phyloP scores from a whole-genome alignment of 2,888 invertebrate genomes.

The Orthosia gothica region DNA sequence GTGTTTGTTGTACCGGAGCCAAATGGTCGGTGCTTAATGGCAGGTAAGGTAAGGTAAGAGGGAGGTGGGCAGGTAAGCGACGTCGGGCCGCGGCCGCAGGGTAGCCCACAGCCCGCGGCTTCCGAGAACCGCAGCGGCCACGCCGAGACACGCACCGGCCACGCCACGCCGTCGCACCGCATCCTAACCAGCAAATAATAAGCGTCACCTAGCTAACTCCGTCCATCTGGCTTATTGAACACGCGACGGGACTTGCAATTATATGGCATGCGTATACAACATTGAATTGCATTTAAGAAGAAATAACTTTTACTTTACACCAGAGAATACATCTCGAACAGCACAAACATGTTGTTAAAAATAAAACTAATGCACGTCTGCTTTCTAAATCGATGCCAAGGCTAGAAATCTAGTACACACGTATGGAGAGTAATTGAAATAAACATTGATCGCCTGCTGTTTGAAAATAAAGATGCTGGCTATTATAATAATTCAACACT shows the following conservation, averaged over 20 bases:
- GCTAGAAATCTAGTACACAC: constrained; percentile 32
- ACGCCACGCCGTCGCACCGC: constrained; percentile 29
- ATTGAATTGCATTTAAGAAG: too few relatives aligned
- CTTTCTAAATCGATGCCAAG: constrained; percentile 57
- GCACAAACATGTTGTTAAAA: constrained; percentile 27
- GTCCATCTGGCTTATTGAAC: constrained; percentile 57
- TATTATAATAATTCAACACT: constrained; percentile 19
- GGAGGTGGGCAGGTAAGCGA: constrained; percentile 66
- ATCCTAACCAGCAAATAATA: constrained; percentile 70
- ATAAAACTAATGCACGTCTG: constrained; percentile 42
- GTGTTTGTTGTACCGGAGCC: constrained; percentile 70
- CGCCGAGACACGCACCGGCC: constrained; percentile 55
- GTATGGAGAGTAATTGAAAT: constrained; percentile 48
- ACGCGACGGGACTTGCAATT: constrained; percentile 62
- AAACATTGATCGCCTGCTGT: constrained; percentile 26
- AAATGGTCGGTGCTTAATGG: constrained; percentile 70
- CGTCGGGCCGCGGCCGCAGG: constrained; percentile 67
- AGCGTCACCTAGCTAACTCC: constrained; percentile 52
- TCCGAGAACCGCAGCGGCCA: constrained; percentile 75
- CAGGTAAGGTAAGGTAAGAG: constrained; percentile 74
- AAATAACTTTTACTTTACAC: constrained; percentile 37
- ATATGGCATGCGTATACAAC: constrained; percentile 14
- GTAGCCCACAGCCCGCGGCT: constrained; percentile 76
- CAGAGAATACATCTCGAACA: constrained; percentile 11
- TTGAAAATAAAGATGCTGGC: constrained; percentile 24